phyloP scores from a whole-genome alignment of 2,797 vertebrate species.

The Eulemur albifrons region DNA sequence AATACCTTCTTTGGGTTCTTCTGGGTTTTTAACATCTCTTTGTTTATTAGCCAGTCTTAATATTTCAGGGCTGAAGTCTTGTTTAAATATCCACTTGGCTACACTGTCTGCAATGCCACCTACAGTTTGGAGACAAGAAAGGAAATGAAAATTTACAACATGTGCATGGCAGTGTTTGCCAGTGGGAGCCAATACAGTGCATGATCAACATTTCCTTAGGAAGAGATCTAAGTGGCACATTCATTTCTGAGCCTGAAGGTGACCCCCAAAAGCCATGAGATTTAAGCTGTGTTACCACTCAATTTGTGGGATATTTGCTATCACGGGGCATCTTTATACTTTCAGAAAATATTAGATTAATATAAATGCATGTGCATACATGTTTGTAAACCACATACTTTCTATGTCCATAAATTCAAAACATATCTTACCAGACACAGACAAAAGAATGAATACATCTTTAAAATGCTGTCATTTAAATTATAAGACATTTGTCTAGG shows the following conservation, averaged over 20 bases:
- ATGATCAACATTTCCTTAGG: not conserved
- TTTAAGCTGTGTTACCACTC: not conserved
- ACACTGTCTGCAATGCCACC: conserved; percentile 95
- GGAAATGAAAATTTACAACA: not conserved
- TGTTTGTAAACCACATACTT: not conserved
- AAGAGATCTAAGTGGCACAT: not conserved
- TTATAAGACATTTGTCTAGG: not conserved
- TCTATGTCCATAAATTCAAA: not conserved
- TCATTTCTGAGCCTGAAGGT: not conserved
- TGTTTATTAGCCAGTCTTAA: conserved; percentile 87
- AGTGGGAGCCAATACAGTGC: not conserved
- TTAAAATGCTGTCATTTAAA: not conserved
- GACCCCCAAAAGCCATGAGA: not conserved
- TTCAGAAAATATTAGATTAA: not conserved
- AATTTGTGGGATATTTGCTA: too few species aligned
- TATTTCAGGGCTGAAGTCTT: conserved; percentile 87
- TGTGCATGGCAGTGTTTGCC: too few species aligned
- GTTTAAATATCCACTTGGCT: conserved; percentile 96
- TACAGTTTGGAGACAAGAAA: conserved; percentile 70
- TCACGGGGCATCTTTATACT: not conserved
- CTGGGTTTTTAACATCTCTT: conserved; percentile 75
- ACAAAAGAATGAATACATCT: not conserved
- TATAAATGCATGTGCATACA: not conserved
- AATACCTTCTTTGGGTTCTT: conserved; percentile 71
- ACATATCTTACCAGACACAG: not conserved